phyloP scores from a whole-genome alignment of 2,797 vertebrate species.

The Microchirus variegatus region DNA sequence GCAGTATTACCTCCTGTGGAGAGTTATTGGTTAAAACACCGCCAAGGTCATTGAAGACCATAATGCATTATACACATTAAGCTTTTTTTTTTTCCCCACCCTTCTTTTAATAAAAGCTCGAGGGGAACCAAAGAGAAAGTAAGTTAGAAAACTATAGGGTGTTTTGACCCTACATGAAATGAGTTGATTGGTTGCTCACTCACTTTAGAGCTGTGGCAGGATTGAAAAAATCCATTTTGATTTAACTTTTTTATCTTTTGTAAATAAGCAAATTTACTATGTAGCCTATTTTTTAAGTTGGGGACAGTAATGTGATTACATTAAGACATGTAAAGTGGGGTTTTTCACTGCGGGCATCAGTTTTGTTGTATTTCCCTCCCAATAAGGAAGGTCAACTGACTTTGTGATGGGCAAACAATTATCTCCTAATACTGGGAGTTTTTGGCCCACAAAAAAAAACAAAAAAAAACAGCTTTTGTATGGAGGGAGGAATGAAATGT shows the following conservation, averaged over 20 bases:
- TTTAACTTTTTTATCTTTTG: constrained; percentile 75
- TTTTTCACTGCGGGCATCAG: constrained; percentile 56
- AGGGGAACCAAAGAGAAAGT: constrained; percentile 55
- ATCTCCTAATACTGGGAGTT: constrained; percentile 29
- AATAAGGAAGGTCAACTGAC: constrained; percentile 28
- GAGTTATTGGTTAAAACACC: constrained; percentile 65
- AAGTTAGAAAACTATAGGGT: constrained; percentile 39
- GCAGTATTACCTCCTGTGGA: constrained; percentile 81
- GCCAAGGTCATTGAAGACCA: constrained; percentile 66
- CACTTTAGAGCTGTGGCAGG: constrained; percentile 45
- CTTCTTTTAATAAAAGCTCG: constrained; percentile 45
- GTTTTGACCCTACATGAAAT: constrained; percentile 52
- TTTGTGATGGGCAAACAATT: constrained; percentile 29
- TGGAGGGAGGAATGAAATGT: constrained; percentile 46
- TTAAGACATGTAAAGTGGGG: constrained; percentile 51
- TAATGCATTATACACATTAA: constrained; percentile 54
- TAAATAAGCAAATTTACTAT: constrained; percentile 78
- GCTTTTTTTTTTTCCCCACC: constrained; percentile 47
- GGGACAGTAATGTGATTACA: constrained; percentile 55
- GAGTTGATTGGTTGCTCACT: constrained; percentile 55
- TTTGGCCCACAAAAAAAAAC: constrained; percentile 41
- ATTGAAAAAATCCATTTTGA: constrained; percentile 58
- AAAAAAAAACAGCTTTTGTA: constrained; percentile 23
- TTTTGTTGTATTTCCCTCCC: constrained; percentile 34
- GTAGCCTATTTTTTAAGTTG: constrained; percentile 71